A percentile compares a stretch with the other conserved stretches of the same genome.
Evolutionary conservation across 23 tunicate genomes (phyloP).

Genomic region (Corella eumyota): DNA sequence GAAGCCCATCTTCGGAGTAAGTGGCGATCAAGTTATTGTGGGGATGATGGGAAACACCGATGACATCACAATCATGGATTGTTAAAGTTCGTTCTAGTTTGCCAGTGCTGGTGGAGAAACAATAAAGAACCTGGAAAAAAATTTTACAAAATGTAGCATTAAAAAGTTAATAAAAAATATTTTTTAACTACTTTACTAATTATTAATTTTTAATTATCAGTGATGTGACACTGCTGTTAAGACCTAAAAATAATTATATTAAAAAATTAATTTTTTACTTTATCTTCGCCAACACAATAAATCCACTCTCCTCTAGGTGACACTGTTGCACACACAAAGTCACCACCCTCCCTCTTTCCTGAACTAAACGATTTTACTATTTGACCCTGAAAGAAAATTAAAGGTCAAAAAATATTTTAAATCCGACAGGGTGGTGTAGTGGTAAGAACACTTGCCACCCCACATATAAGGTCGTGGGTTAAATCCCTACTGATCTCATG

Average conservation of each 20-base stretch:
- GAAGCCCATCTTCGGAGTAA: slow-evolving; percentile 87
- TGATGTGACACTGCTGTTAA: no score
- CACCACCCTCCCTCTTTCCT: slow-evolving; percentile 95
- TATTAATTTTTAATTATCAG: not conserved
- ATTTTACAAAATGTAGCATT: not conserved
- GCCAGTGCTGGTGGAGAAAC: slow-evolving; percentile 79
- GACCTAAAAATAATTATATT: no score
- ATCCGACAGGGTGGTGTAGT: no score
- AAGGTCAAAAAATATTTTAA: no score
- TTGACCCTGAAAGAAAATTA: slow-evolving; percentile 57
- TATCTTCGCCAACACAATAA: slow-evolving; percentile 96
- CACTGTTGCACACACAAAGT: slow-evolving; percentile 85
- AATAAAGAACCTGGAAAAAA: slow-evolving; percentile 92
- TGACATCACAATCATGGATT: slow-evolving; percentile 85
- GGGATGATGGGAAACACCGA: slow-evolving; percentile 88
- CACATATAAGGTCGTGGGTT: no score
- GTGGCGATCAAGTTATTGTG: slow-evolving; percentile 89
- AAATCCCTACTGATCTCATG: no score
- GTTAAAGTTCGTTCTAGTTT: slow-evolving; percentile 89
- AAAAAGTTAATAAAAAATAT: not conserved
- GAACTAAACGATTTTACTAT: slow-evolving; percentile 82
- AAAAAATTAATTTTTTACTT: no score
- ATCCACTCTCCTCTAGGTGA: slow-evolving; percentile 97
- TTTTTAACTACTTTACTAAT: not conserved
- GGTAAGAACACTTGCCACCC: no score